Conservation (phyloP, 2,113 vertebrate species). For the Sylvilagus bachmani region DNA sequence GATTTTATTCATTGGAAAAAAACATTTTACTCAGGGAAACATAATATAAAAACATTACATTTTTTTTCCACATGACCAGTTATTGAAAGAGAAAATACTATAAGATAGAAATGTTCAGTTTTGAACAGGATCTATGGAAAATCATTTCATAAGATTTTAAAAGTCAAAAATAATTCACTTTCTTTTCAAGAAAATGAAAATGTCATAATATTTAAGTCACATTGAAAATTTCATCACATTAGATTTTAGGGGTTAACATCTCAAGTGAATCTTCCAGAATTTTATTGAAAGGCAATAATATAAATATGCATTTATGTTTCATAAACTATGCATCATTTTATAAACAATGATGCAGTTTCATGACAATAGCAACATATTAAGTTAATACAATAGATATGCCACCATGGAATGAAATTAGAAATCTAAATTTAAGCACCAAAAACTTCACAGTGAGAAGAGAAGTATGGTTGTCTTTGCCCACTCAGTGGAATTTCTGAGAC, state of each 20-base stretch:
- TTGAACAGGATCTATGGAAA: neutral
- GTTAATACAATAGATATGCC: neutral
- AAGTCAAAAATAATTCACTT: too few relatives aligned
- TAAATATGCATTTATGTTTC: constrained; percentile 24
- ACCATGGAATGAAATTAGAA: constrained; percentile 24
- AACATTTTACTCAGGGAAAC: constrained; percentile 51
- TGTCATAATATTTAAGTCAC: too few relatives aligned
- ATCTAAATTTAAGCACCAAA: constrained; percentile 14
- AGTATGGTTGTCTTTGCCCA: neutral
- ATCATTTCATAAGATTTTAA: neutral
- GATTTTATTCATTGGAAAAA: constrained; percentile 62
- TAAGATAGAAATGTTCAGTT: constrained; percentile 29
- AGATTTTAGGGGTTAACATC: neutral
- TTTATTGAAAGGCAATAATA: constrained; percentile 39
- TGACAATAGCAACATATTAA: neutral
- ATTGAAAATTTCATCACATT: neutral
- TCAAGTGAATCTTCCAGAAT: constrained; percentile 31
- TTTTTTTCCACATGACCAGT: neutral
- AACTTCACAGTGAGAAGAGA: neutral
- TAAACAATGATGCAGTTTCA: neutral
- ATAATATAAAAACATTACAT: neutral
- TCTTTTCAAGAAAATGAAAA: too few relatives aligned
- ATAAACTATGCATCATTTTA: constrained; percentile 2
- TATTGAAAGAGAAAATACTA: constrained; percentile 3
- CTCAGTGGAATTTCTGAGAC: neutral